Base-by-base conservation (phyloP, 1,140 invertebrate species). In the Reticulitermes speratus region DNA sequence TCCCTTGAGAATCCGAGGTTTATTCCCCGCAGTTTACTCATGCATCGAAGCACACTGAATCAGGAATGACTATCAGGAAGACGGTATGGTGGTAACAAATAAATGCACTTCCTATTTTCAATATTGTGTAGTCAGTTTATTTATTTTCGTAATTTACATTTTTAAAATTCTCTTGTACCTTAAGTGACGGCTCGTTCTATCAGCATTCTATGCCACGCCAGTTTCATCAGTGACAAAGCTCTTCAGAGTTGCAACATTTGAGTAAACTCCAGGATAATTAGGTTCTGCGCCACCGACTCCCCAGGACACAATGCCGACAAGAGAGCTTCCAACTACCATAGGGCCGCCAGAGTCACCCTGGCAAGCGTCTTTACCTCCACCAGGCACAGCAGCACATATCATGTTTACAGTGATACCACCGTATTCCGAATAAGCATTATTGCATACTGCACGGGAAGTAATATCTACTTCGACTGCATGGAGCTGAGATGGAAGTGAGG, bases 221-320 rank as follows among this genome's bases (percentile, higher is more conserved):
- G 86, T 83, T 32, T 82, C 19, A n/a, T 45, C n/a, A 11, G 88
- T 88, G 87, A 95, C 93, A 94, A 94, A 97, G 75, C 91, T 89
- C 23, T 92, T 91, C 88, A 94, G 94, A 82, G 91, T 90, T 2
- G 93, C 89, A 23, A 96, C 93, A 65, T 95, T 93, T 3, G 94
- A 93, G 89, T 95, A 96, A 86, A 97, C 95, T 19, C 96, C 96
- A 0, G 96, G 96, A 88, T 93, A 92, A 2, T 89, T 88, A 0
- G 93, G 91, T 83, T 92, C 88, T 7, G 90, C 92, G 87, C 92
- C 93, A 23, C 91, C 91, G 14, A 88, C 88, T 30, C 92, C 92
- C 88, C 91, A 93, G 19, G 91, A 92, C 25, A 92, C 91, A 82
- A 93, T 88, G 14, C 92, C 92, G 82, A 89, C 87, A 21, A 92